Evolutionary conservation across 1,140 invertebrate genomes (phyloP).

Genomic region (Cotesia vestalis): DNA sequence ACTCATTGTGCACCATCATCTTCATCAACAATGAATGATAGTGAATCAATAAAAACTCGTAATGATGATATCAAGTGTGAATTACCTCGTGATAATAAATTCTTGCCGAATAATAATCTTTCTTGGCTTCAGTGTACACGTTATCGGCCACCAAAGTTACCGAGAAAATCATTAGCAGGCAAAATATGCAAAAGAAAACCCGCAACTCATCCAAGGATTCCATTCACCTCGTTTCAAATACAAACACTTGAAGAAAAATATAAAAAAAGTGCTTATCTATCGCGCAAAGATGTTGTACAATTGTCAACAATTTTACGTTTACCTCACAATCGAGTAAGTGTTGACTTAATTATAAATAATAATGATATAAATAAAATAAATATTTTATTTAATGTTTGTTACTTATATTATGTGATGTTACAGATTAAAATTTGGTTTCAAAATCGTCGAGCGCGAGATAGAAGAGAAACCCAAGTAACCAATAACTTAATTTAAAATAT

Average conservation of each 20-base stretch:
- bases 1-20: no score
- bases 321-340: constrained; percentile 71
- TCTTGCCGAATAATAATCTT: constrained; percentile 45
- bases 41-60: no score
- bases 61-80: background rate
- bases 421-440: constrained; percentile 89
- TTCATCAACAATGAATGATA: no score
- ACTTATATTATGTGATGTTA: constrained; percentile 34
- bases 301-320: constrained; percentile 69
- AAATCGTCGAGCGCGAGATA: constrained; percentile 77
- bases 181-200: constrained; percentile 61
- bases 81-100: constrained; percentile 1
- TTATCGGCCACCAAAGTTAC: constrained; percentile 78
- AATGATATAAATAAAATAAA: constrained; percentile 16
- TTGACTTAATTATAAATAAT: background rate
- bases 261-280: constrained; percentile 69
- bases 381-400: constrained; percentile 34
- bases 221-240: constrained; percentile 71
- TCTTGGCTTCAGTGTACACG: constrained; percentile 79
- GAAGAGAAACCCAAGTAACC: constrained; percentile 66
- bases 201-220: constrained; percentile 72
- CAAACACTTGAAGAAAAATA: constrained; percentile 70
- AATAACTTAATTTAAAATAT: constrained; percentile 13
- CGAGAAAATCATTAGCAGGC: constrained; percentile 68
- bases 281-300: constrained; percentile 69